Percentiles rank a stretch among this genome's conserved stretches.
Conservation (phyloP, 2,797 vertebrate genomes). For the Typhlichthys subterraneus region DNA sequence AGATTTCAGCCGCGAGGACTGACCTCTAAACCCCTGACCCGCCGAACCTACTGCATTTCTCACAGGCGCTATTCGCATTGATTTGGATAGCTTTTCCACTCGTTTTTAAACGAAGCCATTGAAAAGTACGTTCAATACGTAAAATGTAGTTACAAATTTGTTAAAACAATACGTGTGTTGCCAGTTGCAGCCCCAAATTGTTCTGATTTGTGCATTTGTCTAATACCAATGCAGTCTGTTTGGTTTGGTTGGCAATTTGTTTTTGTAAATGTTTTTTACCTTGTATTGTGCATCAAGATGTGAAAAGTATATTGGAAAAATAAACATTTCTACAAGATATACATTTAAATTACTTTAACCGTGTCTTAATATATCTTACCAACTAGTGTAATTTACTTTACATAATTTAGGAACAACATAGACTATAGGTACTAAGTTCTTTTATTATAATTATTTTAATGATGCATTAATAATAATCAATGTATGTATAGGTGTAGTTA, state of each 20-base stretch:
- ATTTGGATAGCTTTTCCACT: slow-evolving; percentile 67
- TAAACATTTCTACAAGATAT: slow-evolving; percentile 78
- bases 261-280: slow-evolving; percentile 78
- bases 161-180: slow-evolving; percentile 55
- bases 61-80: slow-evolving; percentile 79
- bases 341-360: slow-evolving; percentile 50
- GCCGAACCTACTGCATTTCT: slow-evolving; percentile 87
- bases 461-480: no score
- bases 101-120: slow-evolving; percentile 44
- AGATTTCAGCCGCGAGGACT: slow-evolving; percentile 95
- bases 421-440: no score
- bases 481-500: background rate
- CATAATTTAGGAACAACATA: no score
- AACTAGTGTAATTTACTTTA: no score
- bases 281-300: slow-evolving; percentile 75
- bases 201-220: slow-evolving; percentile 58
- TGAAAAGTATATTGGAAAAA: slow-evolving; percentile 75
- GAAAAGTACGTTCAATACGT: slow-evolving; percentile 36
- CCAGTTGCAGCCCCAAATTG: slow-evolving; percentile 26
- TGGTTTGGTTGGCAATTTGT: slow-evolving; percentile 54
- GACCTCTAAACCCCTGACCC: slow-evolving; percentile 98
- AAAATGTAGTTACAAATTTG: slow-evolving; percentile 39
- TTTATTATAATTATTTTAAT: no score
- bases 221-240: slow-evolving; percentile 65
- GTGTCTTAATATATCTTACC: no score